Base-by-base conservation (phyloP, 2,113 vertebrate species). In the Coptodon rendalli region DNA sequence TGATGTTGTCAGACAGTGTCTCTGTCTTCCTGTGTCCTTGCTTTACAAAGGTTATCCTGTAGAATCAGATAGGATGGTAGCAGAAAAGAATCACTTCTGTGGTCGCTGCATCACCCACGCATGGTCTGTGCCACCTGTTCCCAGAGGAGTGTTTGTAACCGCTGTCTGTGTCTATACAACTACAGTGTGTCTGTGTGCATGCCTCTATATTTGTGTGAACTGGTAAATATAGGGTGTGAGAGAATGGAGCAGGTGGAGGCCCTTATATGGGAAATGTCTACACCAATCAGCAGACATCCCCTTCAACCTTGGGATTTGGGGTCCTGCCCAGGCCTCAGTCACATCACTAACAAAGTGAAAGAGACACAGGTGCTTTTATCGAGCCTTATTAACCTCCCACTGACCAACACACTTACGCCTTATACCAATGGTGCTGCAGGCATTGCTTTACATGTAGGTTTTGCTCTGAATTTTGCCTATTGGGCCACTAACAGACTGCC, bases 341-440 rank as follows among this genome's bases (percentile, higher is more conserved):
- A 94, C 92, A 89, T 83, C 29, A 79, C 83, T 81, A 85, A 76
- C 73, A 93, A 96, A 96, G 91, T 93, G 68, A 92, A 94, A 95
- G 93, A 94, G 95, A 96, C 94, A 93, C 90, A 94, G 94, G 92
- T 92, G 93, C 91, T 95, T 94, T 95, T 96, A 96, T 92, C 89
- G 87, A 93, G 94, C 86, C 93, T 92, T 95, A 95, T 96, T 96
- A 95, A 96, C 93, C 94, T 86, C 86, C 79, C 29, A 84, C 91
- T 90, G 79, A 86, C 68, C 86, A 90, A 80, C 91, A 85, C 81
- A 71, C 56, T 85, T 83, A 56, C 53, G 38, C 56, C 71, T 76
- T 52, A 57, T 68, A 86, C 82, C 66, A 78, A 7, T 52, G 43
- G 45, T 48, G 48, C 45, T 29, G 24, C 6, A 19, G 71, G 43